Evolutionary conservation across 2,113 vertebrate genomes (phyloP), one percentile per base, ranked within the genome.

Genomic region (Sceloporus tristichus): DNA sequence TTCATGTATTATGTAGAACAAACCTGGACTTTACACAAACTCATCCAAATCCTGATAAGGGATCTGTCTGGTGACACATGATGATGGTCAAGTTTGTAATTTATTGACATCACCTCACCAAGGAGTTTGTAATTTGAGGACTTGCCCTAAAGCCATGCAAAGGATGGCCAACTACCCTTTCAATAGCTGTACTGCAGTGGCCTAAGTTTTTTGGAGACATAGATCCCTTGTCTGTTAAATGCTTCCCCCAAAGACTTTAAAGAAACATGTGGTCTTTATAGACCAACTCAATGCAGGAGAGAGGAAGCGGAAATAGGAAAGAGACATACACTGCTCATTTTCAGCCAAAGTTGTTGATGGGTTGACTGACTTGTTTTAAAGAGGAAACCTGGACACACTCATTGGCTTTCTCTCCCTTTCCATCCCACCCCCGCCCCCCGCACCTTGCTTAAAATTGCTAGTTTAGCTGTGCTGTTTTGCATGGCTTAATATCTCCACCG

Each of bases 401-500:
- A 2, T 3, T 29, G 38, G 23, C 65, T 42, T 66, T 42, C 23
- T 53, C 27, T 18, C 25, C 19, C 38, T 48, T 68, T 27, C 27
- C 25, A 59, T 73, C 48, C 65, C 1, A 18, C 66, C 8, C 29
- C 38, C 18, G 11, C 29, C 53, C 38, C 27, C 59, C 9, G 25
- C 48, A 11, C n/a, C 29, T 85, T 38, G 19, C 85, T 59, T 70
- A 54, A 77, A 83, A 88, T 78, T 83, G 74, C 87, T 66, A 77
- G 77, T 83, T 88, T 77, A 84, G 9, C 70, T 90, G 71, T 68
- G 5, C 18, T 92, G n/a, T 48, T 79, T 86, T 80, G 82, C 92
- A 92, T n/a, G 85, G 86, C 85, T 88, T 94, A 94, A 92, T 92
- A 92, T 90, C 25, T 16, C 84, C 86, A 84, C 92, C 2, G 2